Evolutionary conservation across 2,797 vertebrate species (phyloP), one percentile per base, ranked within the genome.

Genomic region (Selene dorsalis): DNA sequence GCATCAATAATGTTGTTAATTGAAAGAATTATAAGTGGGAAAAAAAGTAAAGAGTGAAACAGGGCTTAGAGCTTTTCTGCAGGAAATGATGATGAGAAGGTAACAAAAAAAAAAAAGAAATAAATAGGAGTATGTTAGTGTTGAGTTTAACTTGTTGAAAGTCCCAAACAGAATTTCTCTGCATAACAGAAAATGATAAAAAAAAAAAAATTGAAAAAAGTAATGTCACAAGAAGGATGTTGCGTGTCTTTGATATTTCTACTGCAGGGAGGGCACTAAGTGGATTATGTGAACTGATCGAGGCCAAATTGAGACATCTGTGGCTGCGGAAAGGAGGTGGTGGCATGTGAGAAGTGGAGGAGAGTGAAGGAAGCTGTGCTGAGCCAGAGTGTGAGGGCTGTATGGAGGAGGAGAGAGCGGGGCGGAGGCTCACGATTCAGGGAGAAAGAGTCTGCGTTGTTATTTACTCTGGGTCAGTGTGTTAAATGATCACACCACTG

Each of bases 301-400:
- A 56, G 24, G 50, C 45, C 26, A 28, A 55, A 75, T 45, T 64
- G 41, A 57, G 57, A 66, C 17, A 53, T 56, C 48, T 28, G 22
- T 62, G 61, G 73, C 59, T 43, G 56, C 12, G 74, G 47, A 65
- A 60, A 73, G 57, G 4, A 69, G 64, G 79, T 68, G 69, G 82
- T 30, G 61, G 61, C n/a, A 45, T 55, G 85, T 69, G 80, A 82
- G 77, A 64, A 84, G 75, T 28, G 75, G 66, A 86, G 66, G 69
- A 82, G 69, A 77, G 81, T 26, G 61, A 60, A 74, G 69, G 74
- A 75, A 87, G 84, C 84, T 14, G 85, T 83, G 73, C 81, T 83
- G 84, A 74, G 39, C 69, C 65, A 85, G 58, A 81, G 72, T 48
- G 74, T 39, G 82, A 87, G 58, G 64, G 82, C 85, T 89, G 89